phyloP scores from a whole-genome alignment of 1,140 invertebrate species.

The Nomia melanderi region DNA sequence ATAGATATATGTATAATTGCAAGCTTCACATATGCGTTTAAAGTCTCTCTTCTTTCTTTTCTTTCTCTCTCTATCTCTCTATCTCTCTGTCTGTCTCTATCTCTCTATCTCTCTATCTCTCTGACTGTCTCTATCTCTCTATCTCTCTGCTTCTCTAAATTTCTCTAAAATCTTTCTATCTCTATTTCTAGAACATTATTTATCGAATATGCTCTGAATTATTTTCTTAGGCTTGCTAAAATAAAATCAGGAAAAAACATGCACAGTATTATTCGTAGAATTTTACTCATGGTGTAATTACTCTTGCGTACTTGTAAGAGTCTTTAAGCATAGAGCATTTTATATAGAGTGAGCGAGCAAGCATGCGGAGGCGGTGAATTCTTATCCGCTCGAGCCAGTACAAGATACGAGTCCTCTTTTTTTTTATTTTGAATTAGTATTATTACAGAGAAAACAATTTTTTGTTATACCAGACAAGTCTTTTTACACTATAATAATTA shows the following conservation, averaged over 20 bases:
- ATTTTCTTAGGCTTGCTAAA: slow-evolving; percentile 54
- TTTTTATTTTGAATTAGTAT: slow-evolving; percentile 43
- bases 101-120: too few relatives aligned
- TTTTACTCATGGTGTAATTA: slow-evolving; percentile 38
- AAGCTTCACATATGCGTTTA: slow-evolving; percentile 13
- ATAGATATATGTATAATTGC: slow-evolving; percentile 52
- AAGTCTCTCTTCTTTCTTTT: slow-evolving; percentile 31
- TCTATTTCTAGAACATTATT: slow-evolving; percentile 37
- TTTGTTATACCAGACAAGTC: slow-evolving; percentile 27
- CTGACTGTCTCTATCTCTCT: too few relatives aligned
- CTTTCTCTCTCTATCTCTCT: neutral
- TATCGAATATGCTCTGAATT: slow-evolving; percentile 23
- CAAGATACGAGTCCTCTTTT: too few relatives aligned
- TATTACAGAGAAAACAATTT: slow-evolving; percentile 25
- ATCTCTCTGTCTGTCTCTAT: too few relatives aligned
- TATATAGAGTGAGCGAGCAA: slow-evolving; percentile 3
- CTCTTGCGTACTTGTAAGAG: slow-evolving; percentile 42
- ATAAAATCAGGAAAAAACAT: slow-evolving; percentile 56
- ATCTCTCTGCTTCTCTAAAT: too few relatives aligned
- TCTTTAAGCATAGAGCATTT: slow-evolving; percentile 28
- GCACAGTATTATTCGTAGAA: slow-evolving; percentile 75
- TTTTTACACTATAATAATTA: slow-evolving; percentile 49
- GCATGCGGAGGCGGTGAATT: slow-evolving; percentile 13
- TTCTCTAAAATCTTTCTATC: slow-evolving; percentile 20
- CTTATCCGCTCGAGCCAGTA: slow-evolving; percentile 39